Conservation (phyloP, 2,113 vertebrate genomes). For the Dryoscopus gambensis region DNA sequence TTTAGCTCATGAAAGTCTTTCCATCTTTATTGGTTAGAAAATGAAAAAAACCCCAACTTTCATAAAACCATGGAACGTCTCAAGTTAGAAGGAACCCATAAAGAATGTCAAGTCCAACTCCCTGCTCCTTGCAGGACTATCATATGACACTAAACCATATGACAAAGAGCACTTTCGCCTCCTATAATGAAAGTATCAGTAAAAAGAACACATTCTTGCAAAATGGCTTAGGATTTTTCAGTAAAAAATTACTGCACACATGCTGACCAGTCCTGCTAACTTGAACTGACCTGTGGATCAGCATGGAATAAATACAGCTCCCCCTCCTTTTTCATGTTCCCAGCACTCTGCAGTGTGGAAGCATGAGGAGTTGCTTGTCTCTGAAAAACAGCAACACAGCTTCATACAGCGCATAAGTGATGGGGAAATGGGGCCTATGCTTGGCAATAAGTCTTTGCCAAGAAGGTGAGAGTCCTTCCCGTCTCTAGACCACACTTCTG, state of each 20-base stretch:
- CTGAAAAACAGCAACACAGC: neutral
- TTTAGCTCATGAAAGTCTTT: neutral
- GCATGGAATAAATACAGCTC: neutral
- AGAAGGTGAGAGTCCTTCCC: neutral
- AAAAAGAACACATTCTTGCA: neutral
- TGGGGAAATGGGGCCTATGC: neutral
- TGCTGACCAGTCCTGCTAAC: neutral
- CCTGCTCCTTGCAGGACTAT: neutral
- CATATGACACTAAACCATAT: neutral
- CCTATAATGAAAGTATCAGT: neutral
- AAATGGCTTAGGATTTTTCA: neutral
- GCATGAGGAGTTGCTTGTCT: neutral
- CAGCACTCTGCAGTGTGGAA: neutral
- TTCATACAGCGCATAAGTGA: neutral
- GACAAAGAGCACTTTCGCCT: neutral
- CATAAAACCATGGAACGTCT: neutral
- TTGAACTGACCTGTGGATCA: neutral
- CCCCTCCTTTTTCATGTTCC: neutral
- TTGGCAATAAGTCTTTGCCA: neutral
- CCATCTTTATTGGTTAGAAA: neutral
- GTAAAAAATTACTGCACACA: rapidly evolving
- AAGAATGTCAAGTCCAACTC: neutral
- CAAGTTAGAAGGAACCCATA: neutral
- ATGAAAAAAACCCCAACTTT: neutral
- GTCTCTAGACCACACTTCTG: too few species aligned